Evolutionary conservation across 2,888 invertebrate genomes (phyloP).

Genomic region (Encarsia formosa): DNA sequence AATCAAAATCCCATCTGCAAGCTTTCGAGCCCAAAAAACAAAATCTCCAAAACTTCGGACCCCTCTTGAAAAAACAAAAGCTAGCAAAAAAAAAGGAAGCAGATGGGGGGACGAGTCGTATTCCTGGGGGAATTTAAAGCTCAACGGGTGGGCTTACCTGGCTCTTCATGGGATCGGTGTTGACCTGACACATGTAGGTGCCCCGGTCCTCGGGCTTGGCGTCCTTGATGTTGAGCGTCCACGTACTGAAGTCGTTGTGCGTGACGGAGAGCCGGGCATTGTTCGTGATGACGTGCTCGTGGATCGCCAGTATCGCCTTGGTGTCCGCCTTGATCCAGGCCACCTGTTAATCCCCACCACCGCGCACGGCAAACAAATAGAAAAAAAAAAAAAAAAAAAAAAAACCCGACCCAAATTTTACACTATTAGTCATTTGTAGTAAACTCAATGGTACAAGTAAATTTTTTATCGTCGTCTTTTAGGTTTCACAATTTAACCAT

Average conservation of each 20-base stretch:
- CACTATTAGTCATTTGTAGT: too few relatives aligned
- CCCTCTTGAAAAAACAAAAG: too few relatives aligned
- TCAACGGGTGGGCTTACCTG: slow-evolving; percentile 63
- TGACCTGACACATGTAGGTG: slow-evolving; percentile 92
- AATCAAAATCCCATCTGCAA: too few relatives aligned
- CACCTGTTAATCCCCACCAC: slow-evolving; percentile 60
- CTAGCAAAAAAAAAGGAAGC: too few relatives aligned
- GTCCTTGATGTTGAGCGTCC: slow-evolving; percentile 83
- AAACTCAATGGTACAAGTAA: too few relatives aligned
- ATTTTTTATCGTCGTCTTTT: too few relatives aligned
- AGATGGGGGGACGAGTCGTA: too few relatives aligned
- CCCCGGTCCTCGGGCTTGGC: slow-evolving; percentile 84
- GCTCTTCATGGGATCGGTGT: slow-evolving; percentile 92
- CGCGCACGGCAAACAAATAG: slow-evolving; percentile 1
- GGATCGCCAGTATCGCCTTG: slow-evolving; percentile 88
- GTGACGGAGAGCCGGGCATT: slow-evolving; percentile 84
- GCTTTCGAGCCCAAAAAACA: too few relatives aligned
- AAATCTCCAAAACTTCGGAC: too few relatives aligned
- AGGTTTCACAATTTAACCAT: slow-evolving; percentile 9
- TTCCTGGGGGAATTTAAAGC: too few relatives aligned
- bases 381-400: background rate
- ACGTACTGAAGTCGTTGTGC: slow-evolving; percentile 89
- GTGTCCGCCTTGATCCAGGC: slow-evolving; percentile 94
- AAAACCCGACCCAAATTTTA: too few relatives aligned
- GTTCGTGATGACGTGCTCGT: slow-evolving; percentile 91